Evolutionary conservation across 1,140 invertebrate species (phyloP).

Genomic region (Sycophaga agraensis): DNA sequence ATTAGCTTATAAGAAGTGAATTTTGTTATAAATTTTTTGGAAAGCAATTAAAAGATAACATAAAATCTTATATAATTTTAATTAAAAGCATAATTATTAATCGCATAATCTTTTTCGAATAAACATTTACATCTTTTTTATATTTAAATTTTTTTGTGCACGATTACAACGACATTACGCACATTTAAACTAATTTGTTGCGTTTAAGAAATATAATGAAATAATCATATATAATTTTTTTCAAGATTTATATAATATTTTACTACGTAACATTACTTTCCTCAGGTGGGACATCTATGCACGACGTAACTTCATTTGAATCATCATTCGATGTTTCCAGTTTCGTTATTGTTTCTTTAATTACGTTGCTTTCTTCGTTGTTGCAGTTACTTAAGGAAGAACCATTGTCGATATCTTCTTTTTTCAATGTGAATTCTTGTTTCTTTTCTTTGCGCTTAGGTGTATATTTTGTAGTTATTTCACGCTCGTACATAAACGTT

Average conservation of each 20-base stretch:
- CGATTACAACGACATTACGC: conserved; percentile 29
- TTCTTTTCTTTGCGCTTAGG: conserved; percentile 28
- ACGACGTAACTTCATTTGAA: conserved; percentile 23
- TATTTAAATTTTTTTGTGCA: conserved; percentile 27
- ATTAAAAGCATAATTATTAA: conserved; percentile 27
- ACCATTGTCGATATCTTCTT: conserved; percentile 24
- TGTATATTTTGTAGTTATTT: conserved; percentile 28
- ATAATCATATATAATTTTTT: conserved; percentile 28
- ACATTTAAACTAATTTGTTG: conserved; percentile 33
- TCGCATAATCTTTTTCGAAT: conserved; percentile 25
- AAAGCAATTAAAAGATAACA: conserved; percentile 23
- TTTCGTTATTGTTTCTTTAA: conserved; percentile 16
- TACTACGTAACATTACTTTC: conserved; percentile 30
- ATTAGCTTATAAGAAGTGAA: neutral
- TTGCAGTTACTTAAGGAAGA: conserved; percentile 26
- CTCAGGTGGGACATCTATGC: conserved; percentile 21
- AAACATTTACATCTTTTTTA: conserved; percentile 28
- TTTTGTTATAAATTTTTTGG: conserved; percentile 22
- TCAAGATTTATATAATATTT: conserved; percentile 15
- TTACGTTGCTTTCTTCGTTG: conserved; percentile 26
- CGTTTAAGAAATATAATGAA: conserved; percentile 29
- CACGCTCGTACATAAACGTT: conserved; percentile 54
- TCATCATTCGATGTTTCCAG: conserved; percentile 14
- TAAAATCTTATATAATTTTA: conserved; percentile 23
- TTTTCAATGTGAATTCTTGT: conserved; percentile 22